A percentile compares a stretch with the other conserved stretches of the same genome.
phyloP scores from a whole-genome alignment of 2,113 vertebrate species.

The Podocnemis expansa region DNA sequence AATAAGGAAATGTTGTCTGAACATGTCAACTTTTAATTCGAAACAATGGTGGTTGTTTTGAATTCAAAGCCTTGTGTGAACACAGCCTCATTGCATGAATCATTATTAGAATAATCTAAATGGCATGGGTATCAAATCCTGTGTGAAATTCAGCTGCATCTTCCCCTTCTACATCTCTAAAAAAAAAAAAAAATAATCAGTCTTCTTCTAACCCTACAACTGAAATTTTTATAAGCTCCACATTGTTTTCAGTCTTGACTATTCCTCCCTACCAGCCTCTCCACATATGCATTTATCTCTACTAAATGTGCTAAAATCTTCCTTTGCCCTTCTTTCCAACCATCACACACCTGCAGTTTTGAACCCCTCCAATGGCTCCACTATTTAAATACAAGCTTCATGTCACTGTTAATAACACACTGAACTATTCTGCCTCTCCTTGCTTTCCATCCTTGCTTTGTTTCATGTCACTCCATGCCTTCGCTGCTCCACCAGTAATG shows the following conservation, averaged over 20 bases:
- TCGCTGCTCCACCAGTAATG: neutral
- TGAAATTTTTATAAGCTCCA: neutral
- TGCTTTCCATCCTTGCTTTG: neutral
- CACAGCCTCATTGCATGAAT: too few relatives aligned
- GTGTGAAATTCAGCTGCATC: neutral
- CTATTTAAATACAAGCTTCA: neutral
- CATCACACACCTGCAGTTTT: neutral
- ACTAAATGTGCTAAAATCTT: neutral
- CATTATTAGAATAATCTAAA: too few relatives aligned
- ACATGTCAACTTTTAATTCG: too few relatives aligned
- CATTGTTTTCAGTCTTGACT: neutral
- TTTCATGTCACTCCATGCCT: neutral
- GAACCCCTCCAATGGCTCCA: neutral
- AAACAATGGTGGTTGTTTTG: too few relatives aligned
- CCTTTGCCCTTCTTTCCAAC: neutral
- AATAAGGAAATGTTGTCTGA: too few relatives aligned
- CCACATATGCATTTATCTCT: neutral
- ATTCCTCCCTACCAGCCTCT: neutral
- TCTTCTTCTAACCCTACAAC: neutral
- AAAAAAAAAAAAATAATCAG: too few relatives aligned
- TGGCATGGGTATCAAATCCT: neutral
- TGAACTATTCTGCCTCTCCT: neutral
- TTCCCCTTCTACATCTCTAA: neutral
- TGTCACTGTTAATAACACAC: neutral
- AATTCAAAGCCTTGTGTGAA: too few relatives aligned